Base-by-base conservation (phyloP, 2,888 invertebrate genomes). In the Oscheius sp. region DNA sequence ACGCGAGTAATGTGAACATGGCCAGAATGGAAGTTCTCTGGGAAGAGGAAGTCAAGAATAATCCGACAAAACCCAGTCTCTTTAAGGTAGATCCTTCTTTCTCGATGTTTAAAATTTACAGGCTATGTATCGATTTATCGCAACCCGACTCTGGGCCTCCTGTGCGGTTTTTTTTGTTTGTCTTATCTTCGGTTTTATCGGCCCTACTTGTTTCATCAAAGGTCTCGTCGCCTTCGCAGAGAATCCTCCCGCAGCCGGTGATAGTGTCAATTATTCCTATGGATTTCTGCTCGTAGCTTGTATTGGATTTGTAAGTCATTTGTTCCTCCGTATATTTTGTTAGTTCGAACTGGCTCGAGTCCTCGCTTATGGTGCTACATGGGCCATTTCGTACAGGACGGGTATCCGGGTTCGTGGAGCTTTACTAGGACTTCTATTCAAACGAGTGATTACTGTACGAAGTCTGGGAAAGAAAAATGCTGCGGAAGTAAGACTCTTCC, bases 391-490 rank as follows among this genome's bases (percentile, higher is more conserved):
- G 68, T 87, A 87, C 64, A 81, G 86, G 49, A 85, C 84, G 32
- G 88, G 87, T 67, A 78, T 87, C n/a, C 77, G 88, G 45, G 82
- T 87, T 2, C 83, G 87, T 38, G 84, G 86, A 33, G 88, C 87
- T 12, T 75, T 87, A 2, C 80, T 87, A 26, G 84, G 86, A n/a
- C 71, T 88, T 26, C 73, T 88, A n/a, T 88, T 85, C 80, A 84
- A 85, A 67, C 86, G 86, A 67, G 80, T 87, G 26, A 67, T 87
- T n/a, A 76, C 80, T 38, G 75, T 86, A 17, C 81, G 86, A 65
- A 74, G 76, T 24, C 67, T 87, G 44, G 80, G 84, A 65, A 81
- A 86, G 68, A 87, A 86, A 71, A 85, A 86, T 20, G 83, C 86
- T 3, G 87, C 87, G n/a, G 86, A 88, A 85, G 88, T 83, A 22